phyloP scores from a whole-genome alignment of 2,113 vertebrate genomes.

The Ptyas mucosa region DNA sequence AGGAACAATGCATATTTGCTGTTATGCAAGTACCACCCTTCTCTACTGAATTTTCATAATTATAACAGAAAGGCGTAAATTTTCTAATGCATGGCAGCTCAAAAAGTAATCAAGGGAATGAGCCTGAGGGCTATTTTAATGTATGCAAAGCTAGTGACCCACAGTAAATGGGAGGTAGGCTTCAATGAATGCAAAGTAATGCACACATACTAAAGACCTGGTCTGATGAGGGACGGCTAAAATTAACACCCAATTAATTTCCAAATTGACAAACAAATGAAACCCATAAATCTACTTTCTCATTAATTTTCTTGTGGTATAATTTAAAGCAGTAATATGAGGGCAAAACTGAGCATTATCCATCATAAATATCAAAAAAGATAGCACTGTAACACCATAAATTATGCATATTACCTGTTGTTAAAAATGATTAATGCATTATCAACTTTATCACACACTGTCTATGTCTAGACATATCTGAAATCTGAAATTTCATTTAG shows the following conservation, averaged over 20 bases:
- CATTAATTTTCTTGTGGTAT: constrained; percentile 96
- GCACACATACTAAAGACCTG: constrained; percentile 80
- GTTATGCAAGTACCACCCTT: constrained; percentile 80
- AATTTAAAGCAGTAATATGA: constrained; percentile 96
- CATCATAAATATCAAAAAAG: constrained; percentile 99
- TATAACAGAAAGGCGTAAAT: constrained; percentile 93
- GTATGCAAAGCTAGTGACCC: constrained; percentile 98
- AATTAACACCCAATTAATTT: constrained; percentile 99
- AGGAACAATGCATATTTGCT: constrained; percentile 58
- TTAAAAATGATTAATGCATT: constrained; percentile 85
- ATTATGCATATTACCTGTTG: constrained; percentile 88
- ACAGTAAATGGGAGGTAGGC: constrained; percentile 88
- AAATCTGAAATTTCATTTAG: constrained; percentile 72
- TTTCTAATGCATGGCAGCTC: constrained; percentile 89
- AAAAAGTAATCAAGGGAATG: constrained; percentile 97
- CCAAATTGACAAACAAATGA: constrained; percentile 99
- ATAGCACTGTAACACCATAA: constrained; percentile 88
- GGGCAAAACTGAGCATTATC: constrained; percentile 89
- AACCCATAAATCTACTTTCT: constrained; percentile 99
- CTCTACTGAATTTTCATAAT: constrained; percentile 88
- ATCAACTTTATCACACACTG: constrained; percentile 76
- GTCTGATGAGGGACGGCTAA: constrained; percentile 95
- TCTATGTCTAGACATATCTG: constrained; percentile 69
- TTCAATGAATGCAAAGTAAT: constrained; percentile 94
- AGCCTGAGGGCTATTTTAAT: constrained; percentile 95